phyloP scores from a whole-genome alignment of 2,113 vertebrate genomes.

The Actenoides lindsayi region DNA sequence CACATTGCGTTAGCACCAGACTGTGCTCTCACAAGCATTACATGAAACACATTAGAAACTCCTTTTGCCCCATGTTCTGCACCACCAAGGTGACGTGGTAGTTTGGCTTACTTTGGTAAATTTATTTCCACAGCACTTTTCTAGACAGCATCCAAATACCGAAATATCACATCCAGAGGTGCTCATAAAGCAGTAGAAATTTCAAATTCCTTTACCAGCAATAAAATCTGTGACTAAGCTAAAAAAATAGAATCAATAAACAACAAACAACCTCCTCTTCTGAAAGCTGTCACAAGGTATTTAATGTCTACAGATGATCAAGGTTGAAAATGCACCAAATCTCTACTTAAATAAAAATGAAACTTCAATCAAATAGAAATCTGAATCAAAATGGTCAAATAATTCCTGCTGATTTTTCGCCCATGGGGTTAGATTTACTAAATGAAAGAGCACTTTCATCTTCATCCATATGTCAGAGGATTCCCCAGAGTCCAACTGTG shows the following conservation, averaged over 20 bases:
- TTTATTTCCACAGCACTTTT: background rate
- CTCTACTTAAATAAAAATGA: background rate
- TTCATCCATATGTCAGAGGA: background rate
- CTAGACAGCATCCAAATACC: background rate
- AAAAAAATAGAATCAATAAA: conserved; percentile 40
- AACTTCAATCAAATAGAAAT: background rate
- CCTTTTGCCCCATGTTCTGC: background rate
- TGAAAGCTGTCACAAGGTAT: conserved; percentile 26
- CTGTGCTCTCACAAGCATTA: background rate
- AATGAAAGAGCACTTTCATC: background rate
- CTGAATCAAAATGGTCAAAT: background rate
- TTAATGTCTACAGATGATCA: conserved; percentile 4
- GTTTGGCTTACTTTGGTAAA: background rate
- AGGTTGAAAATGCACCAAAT: conserved; percentile 9
- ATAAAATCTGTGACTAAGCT: conserved; percentile 40
- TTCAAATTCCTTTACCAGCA: conserved; percentile 18
- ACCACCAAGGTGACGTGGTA: background rate
- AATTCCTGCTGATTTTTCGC: background rate
- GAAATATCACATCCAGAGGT: background rate
- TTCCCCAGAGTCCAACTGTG: background rate
- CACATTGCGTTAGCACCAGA: background rate
- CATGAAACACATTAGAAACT: background rate
- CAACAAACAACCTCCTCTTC: background rate
- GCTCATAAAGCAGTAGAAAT: background rate
- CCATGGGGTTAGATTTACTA: background rate